Evolutionary conservation across 1,140 invertebrate species (phyloP).

Genomic region (Scaptodrosophila lebanonensis): DNA sequence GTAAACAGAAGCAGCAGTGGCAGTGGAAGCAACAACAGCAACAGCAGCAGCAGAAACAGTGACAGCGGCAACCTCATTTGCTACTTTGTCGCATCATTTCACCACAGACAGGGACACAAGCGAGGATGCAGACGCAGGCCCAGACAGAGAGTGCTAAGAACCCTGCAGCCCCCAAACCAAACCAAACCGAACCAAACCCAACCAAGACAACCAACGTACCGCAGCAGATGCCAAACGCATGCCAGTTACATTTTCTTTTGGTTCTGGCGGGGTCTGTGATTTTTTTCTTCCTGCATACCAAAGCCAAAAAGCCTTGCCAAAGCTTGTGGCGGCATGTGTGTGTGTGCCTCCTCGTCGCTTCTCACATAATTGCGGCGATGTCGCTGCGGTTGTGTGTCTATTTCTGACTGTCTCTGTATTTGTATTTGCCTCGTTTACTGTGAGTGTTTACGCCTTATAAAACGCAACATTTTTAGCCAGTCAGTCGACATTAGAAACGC

Average conservation of each 20-base stretch:
- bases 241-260: no score
- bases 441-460: constrained; percentile 1
- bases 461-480: constrained; percentile 6
- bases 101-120: neutral
- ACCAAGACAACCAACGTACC: no score
- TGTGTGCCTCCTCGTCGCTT: no score
- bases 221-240: neutral
- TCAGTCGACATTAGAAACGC: neutral
- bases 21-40: no score
- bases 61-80: neutral
- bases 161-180: neutral
- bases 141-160: neutral
- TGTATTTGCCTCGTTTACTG: no score
- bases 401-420: no score
- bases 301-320: no score
- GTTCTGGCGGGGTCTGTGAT: no score
- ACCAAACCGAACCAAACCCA: neutral
- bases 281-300: no score
- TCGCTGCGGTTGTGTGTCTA: neutral
- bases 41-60: no score
- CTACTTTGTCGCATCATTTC: constrained; percentile 3
- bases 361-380: neutral
- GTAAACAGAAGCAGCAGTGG: constrained; percentile 2
- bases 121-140: no score
- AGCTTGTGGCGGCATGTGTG: no score